phyloP scores from a whole-genome alignment of 2,888 invertebrate genomes.

The Spodoptera littoralis region DNA sequence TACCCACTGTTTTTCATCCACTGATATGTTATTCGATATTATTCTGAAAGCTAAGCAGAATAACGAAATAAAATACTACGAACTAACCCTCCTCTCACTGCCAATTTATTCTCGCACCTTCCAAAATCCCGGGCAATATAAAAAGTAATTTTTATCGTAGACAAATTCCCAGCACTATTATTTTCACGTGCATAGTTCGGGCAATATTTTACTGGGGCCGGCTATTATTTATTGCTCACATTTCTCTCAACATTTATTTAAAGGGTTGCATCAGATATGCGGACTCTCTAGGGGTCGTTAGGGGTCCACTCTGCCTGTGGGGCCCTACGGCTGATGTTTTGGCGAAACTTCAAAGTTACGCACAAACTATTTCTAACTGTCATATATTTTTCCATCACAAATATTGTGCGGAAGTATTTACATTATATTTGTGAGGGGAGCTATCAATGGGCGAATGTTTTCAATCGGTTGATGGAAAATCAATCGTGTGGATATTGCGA shows the following conservation, averaged over 20 bases:
- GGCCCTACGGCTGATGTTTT: slow-evolving; percentile 37
- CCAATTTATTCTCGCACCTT: slow-evolving; percentile 37
- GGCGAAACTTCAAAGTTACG: slow-evolving; percentile 11
- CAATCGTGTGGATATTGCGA: too few species aligned
- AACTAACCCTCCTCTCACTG: neutral
- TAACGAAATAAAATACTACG: slow-evolving; percentile 2
- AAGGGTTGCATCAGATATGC: slow-evolving; percentile 35
- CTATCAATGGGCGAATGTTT: neutral
- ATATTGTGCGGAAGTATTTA: slow-evolving; percentile 8
- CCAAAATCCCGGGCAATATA: slow-evolving; percentile 43
- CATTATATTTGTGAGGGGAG: neutral
- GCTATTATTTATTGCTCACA: slow-evolving; percentile 42
- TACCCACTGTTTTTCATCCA: too few species aligned
- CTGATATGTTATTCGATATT: too few species aligned
- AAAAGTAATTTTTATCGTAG: slow-evolving; percentile 53
- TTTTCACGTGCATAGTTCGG: slow-evolving; percentile 51
- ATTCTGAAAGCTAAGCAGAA: neutral
- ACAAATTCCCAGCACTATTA: slow-evolving; percentile 49
- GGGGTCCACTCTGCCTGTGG: neutral
- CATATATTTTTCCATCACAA: slow-evolving; percentile 11
- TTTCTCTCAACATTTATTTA: slow-evolving; percentile 41
- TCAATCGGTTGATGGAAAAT: too few species aligned
- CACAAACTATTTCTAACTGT: slow-evolving; percentile 12
- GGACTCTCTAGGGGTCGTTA: slow-evolving; percentile 22
- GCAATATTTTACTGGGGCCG: slow-evolving; percentile 37